Conservation (phyloP, 1,140 invertebrate species). For the Elymnias hypermnestra region DNA sequence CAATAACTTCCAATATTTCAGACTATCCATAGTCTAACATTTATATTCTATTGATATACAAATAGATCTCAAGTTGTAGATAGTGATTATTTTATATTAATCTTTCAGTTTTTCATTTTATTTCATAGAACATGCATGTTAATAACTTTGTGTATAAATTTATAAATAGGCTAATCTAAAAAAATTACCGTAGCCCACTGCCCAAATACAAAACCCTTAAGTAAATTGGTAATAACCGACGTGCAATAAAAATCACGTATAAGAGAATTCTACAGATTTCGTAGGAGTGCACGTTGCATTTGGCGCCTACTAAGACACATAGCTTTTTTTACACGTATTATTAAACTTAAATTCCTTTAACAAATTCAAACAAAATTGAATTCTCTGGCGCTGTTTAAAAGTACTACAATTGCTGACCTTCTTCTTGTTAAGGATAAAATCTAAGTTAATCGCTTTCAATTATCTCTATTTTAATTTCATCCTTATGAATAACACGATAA, state of each 20-base stretch:
- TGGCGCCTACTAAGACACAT: slow-evolving; percentile 65
- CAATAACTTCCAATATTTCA: too few species aligned
- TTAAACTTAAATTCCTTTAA: slow-evolving; percentile 61
- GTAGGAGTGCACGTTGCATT: slow-evolving; percentile 59
- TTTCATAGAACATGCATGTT: too few species aligned
- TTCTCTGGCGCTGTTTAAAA: slow-evolving; percentile 19
- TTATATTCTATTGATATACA: too few species aligned
- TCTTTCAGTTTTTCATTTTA: too few species aligned
- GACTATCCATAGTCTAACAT: too few species aligned
- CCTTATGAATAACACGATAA: too few species aligned
- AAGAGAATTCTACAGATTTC: slow-evolving; percentile 43
- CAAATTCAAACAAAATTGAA: slow-evolving; percentile 21
- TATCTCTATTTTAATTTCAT: too few species aligned
- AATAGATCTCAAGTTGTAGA: too few species aligned
- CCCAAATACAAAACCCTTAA: background rate
- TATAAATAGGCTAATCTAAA: too few species aligned
- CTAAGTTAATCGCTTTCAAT: slow-evolving; percentile 59
- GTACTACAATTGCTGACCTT: slow-evolving; percentile 18
- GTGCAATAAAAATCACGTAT: slow-evolving; percentile 29
- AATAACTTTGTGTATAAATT: too few species aligned
- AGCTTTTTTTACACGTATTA: slow-evolving; percentile 60
- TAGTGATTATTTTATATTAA: too few species aligned
- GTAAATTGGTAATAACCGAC: slow-evolving; percentile 21
- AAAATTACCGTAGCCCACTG: background rate
- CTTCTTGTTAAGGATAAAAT: slow-evolving; percentile 44